These are phyloP conservation scores for Pangasius mekongensis DNA, from an alignment of 2,797 vertebrate genomes.

Conservation along the genomic window DNA sequence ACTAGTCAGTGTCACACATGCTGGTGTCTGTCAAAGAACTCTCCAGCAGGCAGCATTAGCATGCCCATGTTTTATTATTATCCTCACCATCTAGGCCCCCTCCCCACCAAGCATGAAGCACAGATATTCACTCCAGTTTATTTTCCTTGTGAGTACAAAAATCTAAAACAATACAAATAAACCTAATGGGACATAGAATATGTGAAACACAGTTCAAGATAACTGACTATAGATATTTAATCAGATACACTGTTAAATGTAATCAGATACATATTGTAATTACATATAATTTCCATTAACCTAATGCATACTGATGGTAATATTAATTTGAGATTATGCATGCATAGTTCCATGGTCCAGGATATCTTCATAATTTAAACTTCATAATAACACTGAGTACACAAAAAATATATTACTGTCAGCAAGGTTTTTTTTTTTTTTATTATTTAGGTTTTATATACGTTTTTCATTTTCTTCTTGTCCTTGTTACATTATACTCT, in stretches of 20 bases:
- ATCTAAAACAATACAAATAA: neutral
- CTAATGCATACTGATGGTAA: neutral
- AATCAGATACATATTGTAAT: neutral
- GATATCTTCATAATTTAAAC: neutral
- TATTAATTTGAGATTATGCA: neutral
- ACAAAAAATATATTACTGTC: neutral
- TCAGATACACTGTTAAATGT: neutral
- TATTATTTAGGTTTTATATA: no score
- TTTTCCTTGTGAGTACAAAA: neutral
- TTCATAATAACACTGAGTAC: neutral
- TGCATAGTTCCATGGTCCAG: neutral
- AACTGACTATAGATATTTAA: neutral
- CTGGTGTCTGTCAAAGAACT: conserved; percentile 91
- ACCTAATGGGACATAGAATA: neutral
- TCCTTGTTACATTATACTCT: neutral
- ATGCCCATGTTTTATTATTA: conserved; percentile 77
- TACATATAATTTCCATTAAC: neutral
- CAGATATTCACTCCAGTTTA: neutral
- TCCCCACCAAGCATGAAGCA: conserved; percentile 51
- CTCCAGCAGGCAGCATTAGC: conserved; percentile 87
- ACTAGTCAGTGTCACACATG: conserved; percentile 83
- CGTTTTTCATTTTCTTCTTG: neutral
- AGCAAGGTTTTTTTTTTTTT: neutral
- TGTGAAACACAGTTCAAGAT: neutral
- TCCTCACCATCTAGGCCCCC: conserved; percentile 63